Percentiles rank a stretch among this genome's conserved stretches.
phyloP scores from a whole-genome alignment of 2,888 invertebrate species.

The Lasioglossum morio region DNA sequence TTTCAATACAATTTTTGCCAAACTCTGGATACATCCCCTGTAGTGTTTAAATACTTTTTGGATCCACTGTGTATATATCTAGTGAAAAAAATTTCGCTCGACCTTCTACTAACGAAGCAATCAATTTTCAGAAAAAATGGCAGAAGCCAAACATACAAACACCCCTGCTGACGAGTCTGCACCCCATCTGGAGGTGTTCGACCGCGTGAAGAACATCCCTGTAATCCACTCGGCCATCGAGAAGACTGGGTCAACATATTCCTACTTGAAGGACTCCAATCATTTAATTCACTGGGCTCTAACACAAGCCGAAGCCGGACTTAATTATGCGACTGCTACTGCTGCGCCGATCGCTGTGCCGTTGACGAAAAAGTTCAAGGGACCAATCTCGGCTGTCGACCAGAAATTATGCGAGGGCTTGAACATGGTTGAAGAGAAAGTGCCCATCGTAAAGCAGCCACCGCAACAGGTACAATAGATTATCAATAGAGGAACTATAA shows the following conservation, averaged over 20 bases:
- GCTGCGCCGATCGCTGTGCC: conserved; percentile 86
- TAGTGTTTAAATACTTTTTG: neutral
- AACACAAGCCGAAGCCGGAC: conserved; percentile 86
- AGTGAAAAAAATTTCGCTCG: neutral
- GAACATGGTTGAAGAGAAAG: conserved; percentile 86
- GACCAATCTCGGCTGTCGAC: conserved; percentile 86
- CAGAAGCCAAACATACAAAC: conserved; percentile 41
- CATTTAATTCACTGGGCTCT: conserved; percentile 86
- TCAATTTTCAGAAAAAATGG: conserved; percentile 64
- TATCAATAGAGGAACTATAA: neutral
- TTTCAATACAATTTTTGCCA: too few species aligned
- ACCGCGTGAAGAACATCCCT: conserved; percentile 81
- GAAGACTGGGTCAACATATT: conserved; percentile 81
- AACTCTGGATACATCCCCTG: too few species aligned
- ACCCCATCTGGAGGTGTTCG: conserved; percentile 81
- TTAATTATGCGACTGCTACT: conserved; percentile 85
- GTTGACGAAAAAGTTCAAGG: conserved; percentile 86
- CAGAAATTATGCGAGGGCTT: conserved; percentile 86
- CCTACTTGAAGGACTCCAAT: conserved; percentile 85
- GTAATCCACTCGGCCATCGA: conserved; percentile 81
- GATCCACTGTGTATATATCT: neutral
- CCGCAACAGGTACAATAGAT: conserved; percentile 85
- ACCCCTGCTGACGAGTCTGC: conserved; percentile 34
- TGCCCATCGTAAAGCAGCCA: conserved; percentile 86
- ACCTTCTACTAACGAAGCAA: neutral